phyloP scores from a whole-genome alignment of 1,140 invertebrate genomes.

The Solenopsis fugax region DNA sequence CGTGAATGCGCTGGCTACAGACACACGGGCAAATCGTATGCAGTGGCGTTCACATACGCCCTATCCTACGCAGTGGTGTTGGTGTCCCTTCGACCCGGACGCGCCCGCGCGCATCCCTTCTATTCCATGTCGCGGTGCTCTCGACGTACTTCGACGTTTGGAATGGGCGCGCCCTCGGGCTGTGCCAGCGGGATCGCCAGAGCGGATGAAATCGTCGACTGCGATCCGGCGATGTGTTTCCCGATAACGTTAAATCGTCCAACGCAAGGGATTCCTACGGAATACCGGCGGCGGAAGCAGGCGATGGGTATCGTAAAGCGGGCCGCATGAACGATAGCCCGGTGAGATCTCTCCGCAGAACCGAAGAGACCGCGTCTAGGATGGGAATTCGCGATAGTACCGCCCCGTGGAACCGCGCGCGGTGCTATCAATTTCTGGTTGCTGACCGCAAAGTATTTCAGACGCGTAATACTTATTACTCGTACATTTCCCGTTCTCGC shows the following conservation, averaged over 20 bases:
- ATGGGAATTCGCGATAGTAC: constrained; percentile 49
- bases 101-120: constrained; percentile 39
- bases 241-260: constrained; percentile 64
- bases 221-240: constrained; percentile 62
- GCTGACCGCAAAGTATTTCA: constrained; percentile 58
- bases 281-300: constrained; percentile 54
- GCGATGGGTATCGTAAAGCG: constrained; percentile 60
- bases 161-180: constrained; percentile 52
- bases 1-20: constrained; percentile 41
- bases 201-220: constrained; percentile 63
- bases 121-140: constrained; percentile 55
- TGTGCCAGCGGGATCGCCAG: constrained; percentile 60
- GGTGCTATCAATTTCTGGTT: constrained; percentile 51
- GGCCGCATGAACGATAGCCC: constrained; percentile 58
- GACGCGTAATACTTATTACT: constrained; percentile 55
- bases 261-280: constrained; percentile 54
- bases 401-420: constrained; percentile 3
- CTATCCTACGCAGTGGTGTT: not conserved
- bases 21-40: constrained; percentile 16
- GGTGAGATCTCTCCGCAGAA: constrained; percentile 48
- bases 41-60: constrained; percentile 19
- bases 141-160: constrained; percentile 57
- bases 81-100: constrained; percentile 32
- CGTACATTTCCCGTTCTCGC: constrained; percentile 14
- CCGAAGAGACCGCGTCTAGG: constrained; percentile 45